These are phyloP conservation scores for Drosophila ercepeae DNA, from an alignment of 1,140 invertebrate genomes.

Conservation along the genomic window DNA sequence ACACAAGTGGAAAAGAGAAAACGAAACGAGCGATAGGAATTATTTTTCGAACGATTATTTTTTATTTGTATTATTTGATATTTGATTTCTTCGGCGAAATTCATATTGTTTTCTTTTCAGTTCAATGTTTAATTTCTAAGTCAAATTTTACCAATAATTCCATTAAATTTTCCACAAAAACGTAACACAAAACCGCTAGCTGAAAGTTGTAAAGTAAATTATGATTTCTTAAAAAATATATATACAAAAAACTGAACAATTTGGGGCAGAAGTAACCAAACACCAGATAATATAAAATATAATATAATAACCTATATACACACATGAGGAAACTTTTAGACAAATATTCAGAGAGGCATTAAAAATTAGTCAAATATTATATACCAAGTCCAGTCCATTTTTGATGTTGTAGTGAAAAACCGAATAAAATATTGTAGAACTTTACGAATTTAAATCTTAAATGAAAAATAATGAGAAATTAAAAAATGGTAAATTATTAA, in stretches of 20 bases:
- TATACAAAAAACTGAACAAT: slow-evolving; percentile 50
- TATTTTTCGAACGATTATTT: slow-evolving; percentile 57
- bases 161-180: slow-evolving; percentile 59
- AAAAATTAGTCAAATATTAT: slow-evolving; percentile 41
- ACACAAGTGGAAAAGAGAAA: slow-evolving; percentile 21
- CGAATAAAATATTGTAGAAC: slow-evolving; percentile 39
- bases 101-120: slow-evolving; percentile 47
- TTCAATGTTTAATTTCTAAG: slow-evolving; percentile 71
- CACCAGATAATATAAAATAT: slow-evolving; percentile 48
- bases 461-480: neutral
- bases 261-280: slow-evolving; percentile 41
- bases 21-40: slow-evolving; percentile 36
- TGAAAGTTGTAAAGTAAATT: slow-evolving; percentile 17
- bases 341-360: slow-evolving; percentile 57
- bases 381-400: slow-evolving; percentile 68
- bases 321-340: slow-evolving; percentile 61
- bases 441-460: slow-evolving; percentile 66
- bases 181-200: slow-evolving; percentile 22
- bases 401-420: slow-evolving; percentile 67
- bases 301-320: slow-evolving; percentile 42
- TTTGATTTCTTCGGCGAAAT: slow-evolving; percentile 23
- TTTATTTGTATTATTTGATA: slow-evolving; percentile 39
- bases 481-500: slow-evolving; percentile 35
- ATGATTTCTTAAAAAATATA: slow-evolving; percentile 38
- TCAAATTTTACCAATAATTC: slow-evolving; percentile 68